Base-by-base conservation (phyloP, 1,140 invertebrate species). In the Magallana ariakensis region DNA sequence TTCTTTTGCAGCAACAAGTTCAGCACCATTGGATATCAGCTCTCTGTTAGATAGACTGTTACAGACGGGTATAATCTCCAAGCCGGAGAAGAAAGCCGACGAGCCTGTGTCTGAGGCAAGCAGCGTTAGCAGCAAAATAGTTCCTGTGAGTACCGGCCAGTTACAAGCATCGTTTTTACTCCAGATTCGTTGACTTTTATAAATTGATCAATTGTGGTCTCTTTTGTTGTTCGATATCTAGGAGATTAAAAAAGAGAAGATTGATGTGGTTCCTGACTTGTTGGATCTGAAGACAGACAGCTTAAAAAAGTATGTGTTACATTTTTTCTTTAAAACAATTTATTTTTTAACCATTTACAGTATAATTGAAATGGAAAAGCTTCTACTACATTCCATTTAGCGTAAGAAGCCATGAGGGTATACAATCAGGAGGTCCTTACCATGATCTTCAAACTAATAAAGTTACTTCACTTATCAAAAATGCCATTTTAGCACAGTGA, bases 1-100 rank as follows among this genome's bases (percentile, higher is more conserved):
- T 46, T 46, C 33, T 46, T 26, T 55, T 55, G 33, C 81, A 54
- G 80, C 58, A 11, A n/a, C 54, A 26, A n/a, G 62, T 53, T 33
- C 87, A 53, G 46, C 83, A 80, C 58, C 85, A 94, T 92, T 97
- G 0, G 97, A 98, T 93, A 96, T 98, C 33, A 96, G 96, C 87
- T 97, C 98, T 90, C 93, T 98, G n/a, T 97, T 98, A 92, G 96
- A 97, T 87, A 97, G 97, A 93, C 94, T 98, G 0, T 96, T 98
- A 0, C 97, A 96, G 0, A 97, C 97, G 54, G 98, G 98, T 26
- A 97, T 98, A 33, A 96, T 98, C 55, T 96, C 81, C 16, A 88
- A 88, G 55, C 26, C 80, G 54, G 84, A 87, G 46, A 84, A 66
- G 13, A 87, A 84, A 22, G 8, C 55, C 15, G 33, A 22, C 8